Conservation (phyloP, 2,797 vertebrate genomes). For the Ctenopoma multispine region DNA sequence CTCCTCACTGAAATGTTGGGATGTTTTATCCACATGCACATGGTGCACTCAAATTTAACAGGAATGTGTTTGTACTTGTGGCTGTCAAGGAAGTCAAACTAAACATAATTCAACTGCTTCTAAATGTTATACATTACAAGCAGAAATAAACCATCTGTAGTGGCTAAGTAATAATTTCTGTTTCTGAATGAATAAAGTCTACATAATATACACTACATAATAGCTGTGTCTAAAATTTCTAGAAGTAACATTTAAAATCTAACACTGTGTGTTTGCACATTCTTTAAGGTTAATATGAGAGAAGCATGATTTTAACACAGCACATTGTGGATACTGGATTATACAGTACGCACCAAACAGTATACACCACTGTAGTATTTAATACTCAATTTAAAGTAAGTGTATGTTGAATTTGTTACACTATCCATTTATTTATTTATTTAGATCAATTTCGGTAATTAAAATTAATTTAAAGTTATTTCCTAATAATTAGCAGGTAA, state of each 20-base stretch:
- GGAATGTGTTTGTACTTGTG: constrained; percentile 46
- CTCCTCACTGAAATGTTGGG: constrained; percentile 53
- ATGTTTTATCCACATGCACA: constrained; percentile 38
- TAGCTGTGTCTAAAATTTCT: neutral
- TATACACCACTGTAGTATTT: too few species aligned
- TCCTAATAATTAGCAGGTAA: too few species aligned
- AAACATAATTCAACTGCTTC: constrained; percentile 48
- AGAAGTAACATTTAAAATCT: neutral
- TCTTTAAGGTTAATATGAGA: neutral
- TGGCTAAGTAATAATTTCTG: constrained; percentile 21
- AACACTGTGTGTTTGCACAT: neutral
- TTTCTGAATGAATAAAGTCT: constrained; percentile 25
- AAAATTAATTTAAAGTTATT: too few species aligned
- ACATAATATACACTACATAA: neutral
- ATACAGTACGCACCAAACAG: too few species aligned
- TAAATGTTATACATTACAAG: constrained; percentile 36
- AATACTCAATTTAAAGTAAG: too few species aligned
- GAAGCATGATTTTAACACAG: neutral
- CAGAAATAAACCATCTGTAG: constrained; percentile 27
- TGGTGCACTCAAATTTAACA: constrained; percentile 43
- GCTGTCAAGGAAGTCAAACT: constrained; percentile 62
- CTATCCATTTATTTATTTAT: too few species aligned
- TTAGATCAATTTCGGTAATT: too few species aligned
- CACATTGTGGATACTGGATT: too few species aligned
- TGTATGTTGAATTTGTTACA: too few species aligned